Conservation (phyloP, 2,888 invertebrate species). For the Apoderus coryli region DNA sequence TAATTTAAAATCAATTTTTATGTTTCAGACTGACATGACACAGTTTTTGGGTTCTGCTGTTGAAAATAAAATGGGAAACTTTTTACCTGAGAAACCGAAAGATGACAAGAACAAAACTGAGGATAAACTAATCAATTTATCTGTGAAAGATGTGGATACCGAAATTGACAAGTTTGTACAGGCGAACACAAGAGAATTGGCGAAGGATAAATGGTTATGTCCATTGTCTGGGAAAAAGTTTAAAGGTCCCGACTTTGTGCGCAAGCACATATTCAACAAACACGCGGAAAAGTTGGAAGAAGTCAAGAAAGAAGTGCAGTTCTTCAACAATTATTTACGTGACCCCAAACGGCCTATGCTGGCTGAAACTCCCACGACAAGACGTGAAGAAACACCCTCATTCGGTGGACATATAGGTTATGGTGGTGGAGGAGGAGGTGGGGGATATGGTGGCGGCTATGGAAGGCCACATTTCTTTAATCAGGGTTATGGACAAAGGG, state of each 20-base stretch:
- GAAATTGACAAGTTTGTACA: conserved; percentile 92
- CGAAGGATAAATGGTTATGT: conserved; percentile 98
- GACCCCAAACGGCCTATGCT: conserved; percentile 92
- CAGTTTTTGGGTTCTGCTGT: conserved; percentile 66
- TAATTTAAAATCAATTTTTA: conserved; percentile 9
- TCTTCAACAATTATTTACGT: conserved; percentile 91
- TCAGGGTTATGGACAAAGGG: conserved; percentile 30
- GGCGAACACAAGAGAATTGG: conserved; percentile 91
- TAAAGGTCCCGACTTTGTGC: conserved; percentile 95
- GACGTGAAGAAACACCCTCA: conserved; percentile 34
- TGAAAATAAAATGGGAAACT: conserved; percentile 83
- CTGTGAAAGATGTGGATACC: conserved; percentile 38
- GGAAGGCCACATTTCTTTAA: conserved; percentile 37
- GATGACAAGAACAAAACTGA: conserved; percentile 49
- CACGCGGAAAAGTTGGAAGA: conserved; percentile 95
- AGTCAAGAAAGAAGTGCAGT: conserved; percentile 91
- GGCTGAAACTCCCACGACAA: conserved; percentile 59
- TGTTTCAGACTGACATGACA: conserved; percentile 45
- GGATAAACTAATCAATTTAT: conserved; percentile 28
- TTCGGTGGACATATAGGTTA: conserved; percentile 24
- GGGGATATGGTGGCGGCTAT: conserved; percentile 27
- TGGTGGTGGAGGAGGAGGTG: conserved; percentile 15
- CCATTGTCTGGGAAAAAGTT: conserved; percentile 98
- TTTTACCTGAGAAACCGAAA: conserved; percentile 65
- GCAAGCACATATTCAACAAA: conserved; percentile 97